Evolutionary conservation across 2,113 vertebrate genomes (phyloP).

Genomic region (Rhombomys opimus): DNA sequence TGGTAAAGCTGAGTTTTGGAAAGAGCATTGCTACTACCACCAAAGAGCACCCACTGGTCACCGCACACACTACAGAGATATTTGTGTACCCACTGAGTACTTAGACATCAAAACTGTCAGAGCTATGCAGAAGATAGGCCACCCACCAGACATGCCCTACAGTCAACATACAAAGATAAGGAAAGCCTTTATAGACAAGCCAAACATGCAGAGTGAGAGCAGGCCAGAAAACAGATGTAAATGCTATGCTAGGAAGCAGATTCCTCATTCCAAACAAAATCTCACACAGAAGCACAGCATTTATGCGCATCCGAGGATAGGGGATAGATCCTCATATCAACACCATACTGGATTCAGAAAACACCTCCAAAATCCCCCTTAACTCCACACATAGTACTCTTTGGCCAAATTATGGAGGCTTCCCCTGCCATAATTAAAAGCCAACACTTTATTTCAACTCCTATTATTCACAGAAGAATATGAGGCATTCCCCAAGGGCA

Average conservation of each 20-base stretch:
- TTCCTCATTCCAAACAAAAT: background rate
- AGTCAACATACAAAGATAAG: background rate
- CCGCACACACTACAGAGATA: rapidly evolving
- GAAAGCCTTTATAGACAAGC: background rate
- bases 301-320: background rate
- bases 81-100: background rate
- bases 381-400: background rate
- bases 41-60: background rate
- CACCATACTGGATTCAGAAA: background rate
- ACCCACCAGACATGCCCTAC: background rate
- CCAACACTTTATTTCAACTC: background rate
- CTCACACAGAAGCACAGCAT: background rate
- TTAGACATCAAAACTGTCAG: background rate
- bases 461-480: background rate
- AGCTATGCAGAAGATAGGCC: no score
- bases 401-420: background rate
- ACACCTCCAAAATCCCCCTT: background rate
- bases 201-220: background rate
- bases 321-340: background rate
- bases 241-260: background rate
- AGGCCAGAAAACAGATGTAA: background rate
- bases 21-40: background rate
- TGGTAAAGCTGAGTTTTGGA: background rate
- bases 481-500: background rate
- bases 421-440: background rate